A percentile compares a stretch with the other conserved stretches of the same genome.
Evolutionary conservation across 2,113 vertebrate species (phyloP).

Genomic region (Trochalopteron elliotii): DNA sequence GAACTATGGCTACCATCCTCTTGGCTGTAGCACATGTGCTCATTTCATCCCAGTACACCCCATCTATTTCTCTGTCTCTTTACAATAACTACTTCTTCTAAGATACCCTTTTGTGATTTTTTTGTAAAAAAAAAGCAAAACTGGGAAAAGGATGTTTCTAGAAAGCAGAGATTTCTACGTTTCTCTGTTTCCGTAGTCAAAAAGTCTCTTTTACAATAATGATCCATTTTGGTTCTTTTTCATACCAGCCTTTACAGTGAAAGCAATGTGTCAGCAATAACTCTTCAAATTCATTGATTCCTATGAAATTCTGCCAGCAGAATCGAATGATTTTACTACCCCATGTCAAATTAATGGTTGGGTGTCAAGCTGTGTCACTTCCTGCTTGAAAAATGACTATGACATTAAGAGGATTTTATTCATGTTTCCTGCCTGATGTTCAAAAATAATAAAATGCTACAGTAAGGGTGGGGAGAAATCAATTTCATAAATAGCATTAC

Average conservation of each 20-base stretch:
- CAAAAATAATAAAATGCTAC: not conserved
- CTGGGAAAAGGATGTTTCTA: not conserved
- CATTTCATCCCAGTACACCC: not conserved
- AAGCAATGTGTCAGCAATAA: not conserved
- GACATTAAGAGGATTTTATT: not conserved
- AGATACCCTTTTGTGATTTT: not conserved
- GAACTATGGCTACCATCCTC: not conserved
- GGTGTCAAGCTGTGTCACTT: slow-evolving; percentile 52
- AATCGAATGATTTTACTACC: slow-evolving; percentile 16
- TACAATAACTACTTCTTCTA: not conserved
- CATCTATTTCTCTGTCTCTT: not conserved
- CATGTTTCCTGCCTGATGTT: not conserved
- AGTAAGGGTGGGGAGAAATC: not conserved
- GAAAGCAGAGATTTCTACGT: not conserved
- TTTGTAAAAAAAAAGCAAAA: not conserved
- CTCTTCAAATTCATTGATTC: slow-evolving; percentile 22
- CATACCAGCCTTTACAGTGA: not conserved
- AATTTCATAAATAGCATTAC: not conserved
- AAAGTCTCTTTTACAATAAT: not conserved
- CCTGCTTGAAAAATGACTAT: not conserved
- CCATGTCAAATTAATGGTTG: slow-evolving; percentile 30
- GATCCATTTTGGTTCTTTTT: not conserved
- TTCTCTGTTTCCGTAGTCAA: not conserved
- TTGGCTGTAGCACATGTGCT: not conserved
- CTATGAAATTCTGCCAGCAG: slow-evolving; percentile 10